Percentiles rank a stretch among this genome's conserved stretches.
Conservation (phyloP, 2,888 invertebrate genomes). For the Nemotelus nigrinus region DNA sequence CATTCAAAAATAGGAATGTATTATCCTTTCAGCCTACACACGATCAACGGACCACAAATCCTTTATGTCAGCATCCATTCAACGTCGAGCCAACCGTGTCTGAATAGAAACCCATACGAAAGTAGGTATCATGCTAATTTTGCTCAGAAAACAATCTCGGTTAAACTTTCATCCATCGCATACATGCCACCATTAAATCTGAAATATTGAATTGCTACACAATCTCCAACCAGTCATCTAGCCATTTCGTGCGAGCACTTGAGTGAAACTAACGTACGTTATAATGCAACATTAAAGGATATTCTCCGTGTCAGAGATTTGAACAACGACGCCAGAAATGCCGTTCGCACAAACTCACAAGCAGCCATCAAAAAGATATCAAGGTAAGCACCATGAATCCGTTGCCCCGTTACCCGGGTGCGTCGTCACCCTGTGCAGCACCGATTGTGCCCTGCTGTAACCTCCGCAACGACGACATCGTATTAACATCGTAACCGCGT, state of each 20-base stretch:
- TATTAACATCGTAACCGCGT: background rate
- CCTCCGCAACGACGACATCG: background rate
- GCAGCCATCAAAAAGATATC: slow-evolving; percentile 35
- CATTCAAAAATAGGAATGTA: background rate
- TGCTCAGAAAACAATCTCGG: slow-evolving; percentile 21
- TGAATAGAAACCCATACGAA: background rate
- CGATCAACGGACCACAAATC: background rate
- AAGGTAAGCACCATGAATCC: background rate
- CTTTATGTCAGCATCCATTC: slow-evolving; percentile 19
- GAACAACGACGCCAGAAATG: background rate
- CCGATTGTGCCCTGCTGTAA: background rate
- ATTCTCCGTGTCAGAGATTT: background rate
- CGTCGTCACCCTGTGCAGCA: background rate
- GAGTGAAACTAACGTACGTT: slow-evolving; percentile 6
- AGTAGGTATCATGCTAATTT: slow-evolving; percentile 20
- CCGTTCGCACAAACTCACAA: slow-evolving; percentile 1
- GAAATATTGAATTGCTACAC: slow-evolving; percentile 25
- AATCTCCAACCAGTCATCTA: slow-evolving; percentile 5
- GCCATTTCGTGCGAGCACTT: background rate
- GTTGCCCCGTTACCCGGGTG: background rate
- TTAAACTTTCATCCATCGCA: slow-evolving; percentile 15
- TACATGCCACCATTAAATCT: slow-evolving; percentile 20
- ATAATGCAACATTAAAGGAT: slow-evolving; percentile 11
- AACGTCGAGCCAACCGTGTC: background rate
- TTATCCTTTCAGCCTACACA: background rate